Percentiles rank a stretch among this genome's conserved stretches.
phyloP scores from a whole-genome alignment of 2,113 vertebrate species.

The Struthio camelus region DNA sequence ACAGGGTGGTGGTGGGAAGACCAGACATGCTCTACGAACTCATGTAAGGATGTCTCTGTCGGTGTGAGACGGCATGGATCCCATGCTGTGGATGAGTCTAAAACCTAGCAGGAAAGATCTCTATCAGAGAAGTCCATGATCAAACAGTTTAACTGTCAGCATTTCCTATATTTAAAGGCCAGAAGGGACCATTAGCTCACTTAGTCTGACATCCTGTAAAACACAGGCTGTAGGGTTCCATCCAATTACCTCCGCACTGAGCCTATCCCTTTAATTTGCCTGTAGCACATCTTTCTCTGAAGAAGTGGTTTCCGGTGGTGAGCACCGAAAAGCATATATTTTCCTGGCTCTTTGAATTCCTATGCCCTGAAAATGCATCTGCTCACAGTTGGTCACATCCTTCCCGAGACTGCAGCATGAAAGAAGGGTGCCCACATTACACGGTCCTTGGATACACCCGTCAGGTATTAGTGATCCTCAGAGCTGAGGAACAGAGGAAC shows the following conservation, averaged over 20 bases:
- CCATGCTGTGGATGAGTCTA: background rate
- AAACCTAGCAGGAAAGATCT: background rate
- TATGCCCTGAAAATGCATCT: background rate
- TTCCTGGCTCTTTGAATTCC: background rate
- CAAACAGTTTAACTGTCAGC: background rate
- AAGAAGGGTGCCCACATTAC: background rate
- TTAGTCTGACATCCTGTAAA: background rate
- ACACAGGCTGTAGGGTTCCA: background rate
- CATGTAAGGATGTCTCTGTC: background rate
- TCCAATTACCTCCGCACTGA: background rate
- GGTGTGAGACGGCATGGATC: background rate
- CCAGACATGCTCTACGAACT: background rate
- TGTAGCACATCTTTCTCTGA: background rate
- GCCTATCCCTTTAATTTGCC: background rate
- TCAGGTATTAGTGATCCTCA: background rate
- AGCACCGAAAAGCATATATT: background rate
- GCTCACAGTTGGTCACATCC: background rate
- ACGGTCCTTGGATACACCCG: background rate
- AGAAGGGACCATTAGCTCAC: constrained; percentile 10
- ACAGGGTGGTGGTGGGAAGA: background rate
- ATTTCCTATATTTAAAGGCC: background rate
- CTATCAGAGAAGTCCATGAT: background rate
- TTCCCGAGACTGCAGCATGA: background rate
- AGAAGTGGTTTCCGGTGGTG: background rate
- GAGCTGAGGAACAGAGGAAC: background rate